Conservation (phyloP, 2,888 invertebrate species). For the Melanostoma scalare region DNA sequence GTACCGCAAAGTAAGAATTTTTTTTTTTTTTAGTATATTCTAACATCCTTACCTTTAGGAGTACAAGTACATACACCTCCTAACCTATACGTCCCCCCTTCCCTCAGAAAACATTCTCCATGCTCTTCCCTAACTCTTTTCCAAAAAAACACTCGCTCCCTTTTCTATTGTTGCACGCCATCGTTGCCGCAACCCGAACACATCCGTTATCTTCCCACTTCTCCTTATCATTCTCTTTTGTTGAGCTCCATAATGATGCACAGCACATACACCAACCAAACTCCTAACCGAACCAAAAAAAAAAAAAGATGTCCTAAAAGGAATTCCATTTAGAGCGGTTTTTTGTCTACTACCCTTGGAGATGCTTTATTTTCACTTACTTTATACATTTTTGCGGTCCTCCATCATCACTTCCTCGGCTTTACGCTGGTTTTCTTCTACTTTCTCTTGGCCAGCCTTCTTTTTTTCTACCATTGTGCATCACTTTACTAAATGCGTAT, state of each 20-base stretch:
- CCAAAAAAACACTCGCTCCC: conserved; percentile 38
- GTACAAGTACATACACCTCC: conserved; percentile 35
- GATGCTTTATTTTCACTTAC: conserved; percentile 64
- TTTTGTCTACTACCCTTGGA: conserved; percentile 45
- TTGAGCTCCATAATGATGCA: conserved; percentile 68
- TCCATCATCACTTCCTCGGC: conserved; percentile 63
- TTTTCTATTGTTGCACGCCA: conserved; percentile 64
- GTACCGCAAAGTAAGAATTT: conserved; percentile 79
- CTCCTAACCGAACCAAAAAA: conserved; percentile 3
- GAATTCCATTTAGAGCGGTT: conserved; percentile 63
- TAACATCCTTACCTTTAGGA: conserved; percentile 29
- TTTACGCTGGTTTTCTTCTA: conserved; percentile 37
- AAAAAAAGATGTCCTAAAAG: conserved; percentile 63
- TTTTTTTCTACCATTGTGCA: conserved; percentile 28
- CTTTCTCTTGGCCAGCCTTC: conserved; percentile 14
- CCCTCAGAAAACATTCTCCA: neutral
- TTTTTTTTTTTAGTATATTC: conserved; percentile 24
- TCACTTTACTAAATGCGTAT: conserved; percentile 21
- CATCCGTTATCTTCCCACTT: conserved; percentile 60
- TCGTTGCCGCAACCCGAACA: conserved; percentile 36
- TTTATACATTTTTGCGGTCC: conserved; percentile 67
- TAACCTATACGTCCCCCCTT: conserved; percentile 26
- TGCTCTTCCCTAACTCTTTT: neutral
- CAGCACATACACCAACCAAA: conserved; percentile 53
- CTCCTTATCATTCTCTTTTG: conserved; percentile 58